Base-by-base conservation (phyloP, 2,888 invertebrate species). In the Augochlorella aurata region DNA sequence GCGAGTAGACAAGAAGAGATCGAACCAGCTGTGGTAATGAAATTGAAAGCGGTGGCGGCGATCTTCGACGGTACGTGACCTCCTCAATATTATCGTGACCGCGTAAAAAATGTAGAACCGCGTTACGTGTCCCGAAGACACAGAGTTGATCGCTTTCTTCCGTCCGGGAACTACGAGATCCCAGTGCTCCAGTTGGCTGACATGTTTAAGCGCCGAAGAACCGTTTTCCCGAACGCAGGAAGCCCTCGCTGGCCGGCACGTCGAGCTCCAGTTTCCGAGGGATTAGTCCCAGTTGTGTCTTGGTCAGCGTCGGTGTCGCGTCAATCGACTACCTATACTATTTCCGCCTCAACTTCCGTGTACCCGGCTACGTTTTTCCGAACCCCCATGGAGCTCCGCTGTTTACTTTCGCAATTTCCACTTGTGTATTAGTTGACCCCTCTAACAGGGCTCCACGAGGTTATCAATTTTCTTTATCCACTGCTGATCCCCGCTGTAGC, bases 271-370 rank as follows among this genome's bases (percentile, higher is more conserved):
- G 21, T 67, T 74, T 70, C 38, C 45, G 16, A 38, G 18, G 38
- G 66, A 81, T 81, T 81, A 81, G 70, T 81, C 69, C 73, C 73
- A 77, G 79, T 63, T 72, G 71, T 47, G 58, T 50, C 61, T 77
- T 29, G 67, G 71, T 49, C 77, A 50, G 50, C 44, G 52, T 52
- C 58, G 38, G n/a, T 38, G 70, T 47, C 52, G 24, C 54, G 24
- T 14, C 21, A 63, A 52, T 74, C 61, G 70, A 45, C 44, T 29
- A 29, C 18, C 16, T 18, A 10, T 44, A 52, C 69, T 9, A 61
- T 14, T 58, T 29, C 16, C 10, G 5, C 21, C 12, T n/a, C n/a
- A 16, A 63, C 47, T 49, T 76, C 61, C 10, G 18, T 63, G 18
- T 38, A n/a, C 12, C 18, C n/a, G 18, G 8, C 18, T 38, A 65